Conservation (phyloP, 2,797 vertebrate species). For the Poecilia wingei region DNA sequence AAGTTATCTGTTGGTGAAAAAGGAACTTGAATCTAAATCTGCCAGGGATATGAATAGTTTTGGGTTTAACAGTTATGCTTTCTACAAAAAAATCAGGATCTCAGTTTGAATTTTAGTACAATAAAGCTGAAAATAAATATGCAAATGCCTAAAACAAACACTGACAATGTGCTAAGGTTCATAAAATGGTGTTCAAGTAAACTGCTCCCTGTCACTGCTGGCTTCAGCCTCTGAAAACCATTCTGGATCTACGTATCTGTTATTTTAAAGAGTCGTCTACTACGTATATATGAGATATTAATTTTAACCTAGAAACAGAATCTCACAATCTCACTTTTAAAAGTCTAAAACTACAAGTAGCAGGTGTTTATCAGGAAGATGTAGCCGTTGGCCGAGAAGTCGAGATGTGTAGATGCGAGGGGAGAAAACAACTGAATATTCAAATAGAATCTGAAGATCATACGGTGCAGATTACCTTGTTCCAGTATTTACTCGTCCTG, state of each 20-base stretch:
- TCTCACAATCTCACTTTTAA: not conserved
- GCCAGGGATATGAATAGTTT: not conserved
- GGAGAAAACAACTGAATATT: not conserved
- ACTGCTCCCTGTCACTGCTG: not conserved
- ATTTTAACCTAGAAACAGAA: not conserved
- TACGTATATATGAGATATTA: not conserved
- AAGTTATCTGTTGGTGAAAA: not conserved
- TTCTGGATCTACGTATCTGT: not conserved
- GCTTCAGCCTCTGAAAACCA: not conserved
- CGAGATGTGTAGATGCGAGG: not conserved
- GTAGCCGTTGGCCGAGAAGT: not conserved
- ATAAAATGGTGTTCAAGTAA: not conserved
- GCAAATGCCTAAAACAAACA: not conserved
- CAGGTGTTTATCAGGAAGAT: not conserved
- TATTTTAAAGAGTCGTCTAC: not conserved
- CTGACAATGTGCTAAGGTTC: not conserved
- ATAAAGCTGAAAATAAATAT: not conserved
- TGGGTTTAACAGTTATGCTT: not conserved
- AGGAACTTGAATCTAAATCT: not conserved
- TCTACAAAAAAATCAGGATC: not conserved
- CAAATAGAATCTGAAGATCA: not conserved
- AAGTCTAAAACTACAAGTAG: not conserved
- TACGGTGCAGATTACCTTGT: not conserved
- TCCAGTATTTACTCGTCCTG: not conserved
- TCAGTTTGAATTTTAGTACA: not conserved